Percentiles rank a stretch among this genome's conserved stretches.
Evolutionary conservation across 2,113 vertebrate genomes (phyloP).

Genomic region (Columbina picui): DNA sequence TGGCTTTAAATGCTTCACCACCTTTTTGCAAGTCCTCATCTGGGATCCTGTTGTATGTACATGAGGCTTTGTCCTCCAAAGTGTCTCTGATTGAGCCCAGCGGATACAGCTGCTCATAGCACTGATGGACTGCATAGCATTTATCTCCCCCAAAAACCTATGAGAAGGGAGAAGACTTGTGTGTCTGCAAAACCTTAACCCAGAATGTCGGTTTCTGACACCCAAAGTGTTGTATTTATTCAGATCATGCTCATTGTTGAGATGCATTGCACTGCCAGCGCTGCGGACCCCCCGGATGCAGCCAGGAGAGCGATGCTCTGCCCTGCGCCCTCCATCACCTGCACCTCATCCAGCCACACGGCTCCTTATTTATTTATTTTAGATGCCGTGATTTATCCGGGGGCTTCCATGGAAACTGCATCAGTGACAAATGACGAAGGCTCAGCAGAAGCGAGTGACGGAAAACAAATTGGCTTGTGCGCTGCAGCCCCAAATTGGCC

Average conservation of each 20-base stretch:
- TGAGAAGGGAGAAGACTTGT: not conserved
- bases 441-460: not conserved
- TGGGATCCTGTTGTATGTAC: fast-evolving
- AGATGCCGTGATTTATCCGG: not conserved
- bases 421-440: not conserved
- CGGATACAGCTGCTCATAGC: not conserved
- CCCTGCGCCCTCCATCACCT: not conserved
- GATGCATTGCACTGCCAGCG: fast-evolving
- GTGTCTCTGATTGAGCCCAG: not conserved
- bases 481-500: not conserved
- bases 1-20: not conserved
- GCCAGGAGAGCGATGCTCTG: not conserved
- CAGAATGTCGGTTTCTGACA: fast-evolving
- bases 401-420: not conserved
- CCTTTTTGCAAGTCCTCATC: not conserved
- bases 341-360: not conserved
- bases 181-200: not conserved
- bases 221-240: not conserved
- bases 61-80: not conserved
- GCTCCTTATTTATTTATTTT: not conserved
- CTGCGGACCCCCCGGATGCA: not conserved
- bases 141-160: not conserved
- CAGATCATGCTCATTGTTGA: not conserved
- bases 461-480: not conserved
- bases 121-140: fast-evolving